Percentiles rank a stretch among this genome's conserved stretches.
Evolutionary conservation across 2,888 invertebrate species (phyloP).

Genomic region (Seira musarum): DNA sequence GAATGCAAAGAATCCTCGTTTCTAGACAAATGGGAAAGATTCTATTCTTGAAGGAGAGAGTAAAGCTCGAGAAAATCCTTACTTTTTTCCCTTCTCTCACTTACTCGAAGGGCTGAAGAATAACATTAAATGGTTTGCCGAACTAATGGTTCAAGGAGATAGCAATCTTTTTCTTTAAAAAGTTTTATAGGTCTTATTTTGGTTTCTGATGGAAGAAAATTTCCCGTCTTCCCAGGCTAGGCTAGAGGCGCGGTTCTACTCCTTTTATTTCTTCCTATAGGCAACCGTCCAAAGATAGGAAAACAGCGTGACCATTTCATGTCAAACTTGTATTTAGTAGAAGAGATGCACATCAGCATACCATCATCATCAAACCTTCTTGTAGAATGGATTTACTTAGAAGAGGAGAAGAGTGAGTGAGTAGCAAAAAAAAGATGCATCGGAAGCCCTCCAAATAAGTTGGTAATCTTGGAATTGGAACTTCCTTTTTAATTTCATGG

Average conservation of each 20-base stretch:
- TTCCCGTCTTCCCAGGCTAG: no score
- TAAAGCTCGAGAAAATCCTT: slow-evolving; percentile 46
- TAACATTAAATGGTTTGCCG: slow-evolving; percentile 20
- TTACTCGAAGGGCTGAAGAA: background rate
- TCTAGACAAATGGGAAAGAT: slow-evolving; percentile 41
- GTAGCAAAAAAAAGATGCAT: slow-evolving; percentile 38
- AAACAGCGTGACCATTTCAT: slow-evolving; percentile 53
- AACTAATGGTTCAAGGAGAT: slow-evolving; percentile 28
- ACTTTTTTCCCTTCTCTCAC: background rate
- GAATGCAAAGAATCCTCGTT: slow-evolving; percentile 49
- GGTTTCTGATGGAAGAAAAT: background rate
- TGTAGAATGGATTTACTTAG: no score
- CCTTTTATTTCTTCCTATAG: slow-evolving; percentile 30
- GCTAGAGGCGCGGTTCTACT: background rate
- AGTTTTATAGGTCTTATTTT: slow-evolving; percentile 29
- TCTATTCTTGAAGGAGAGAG: no score
- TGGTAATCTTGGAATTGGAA: slow-evolving; percentile 64
- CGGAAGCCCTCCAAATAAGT: slow-evolving; percentile 59
- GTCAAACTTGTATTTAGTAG: slow-evolving; percentile 51
- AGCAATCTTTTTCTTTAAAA: slow-evolving; percentile 33
- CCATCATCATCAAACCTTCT: no score
- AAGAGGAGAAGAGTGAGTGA: slow-evolving; percentile 11
- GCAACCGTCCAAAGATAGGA: slow-evolving; percentile 46
- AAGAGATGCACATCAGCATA: slow-evolving; percentile 45
- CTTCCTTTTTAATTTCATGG: slow-evolving; percentile 68